Conservation (phyloP, 2,888 invertebrate genomes). For the Choristoneura rosaceana region DNA sequence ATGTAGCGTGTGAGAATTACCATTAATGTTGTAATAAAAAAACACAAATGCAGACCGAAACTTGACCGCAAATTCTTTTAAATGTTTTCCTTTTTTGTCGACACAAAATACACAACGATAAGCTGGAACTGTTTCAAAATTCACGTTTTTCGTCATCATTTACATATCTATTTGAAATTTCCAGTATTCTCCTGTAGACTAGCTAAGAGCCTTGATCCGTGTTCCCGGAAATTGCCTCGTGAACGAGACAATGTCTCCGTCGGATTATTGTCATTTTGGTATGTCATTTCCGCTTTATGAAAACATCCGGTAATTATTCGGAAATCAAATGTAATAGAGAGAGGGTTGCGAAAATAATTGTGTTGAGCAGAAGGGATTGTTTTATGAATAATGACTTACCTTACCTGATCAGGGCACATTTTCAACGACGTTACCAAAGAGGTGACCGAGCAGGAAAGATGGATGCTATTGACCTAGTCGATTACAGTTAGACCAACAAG, state of each 20-base stretch:
- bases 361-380: too few species aligned
- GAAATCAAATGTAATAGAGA: conserved; percentile 69
- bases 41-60: conserved; percentile 13
- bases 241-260: conserved; percentile 73
- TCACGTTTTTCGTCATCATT: neutral
- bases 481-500: too few species aligned
- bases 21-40: conserved; percentile 23
- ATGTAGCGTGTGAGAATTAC: conserved; percentile 17
- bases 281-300: conserved; percentile 76
- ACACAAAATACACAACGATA: neutral
- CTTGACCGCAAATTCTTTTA: conserved; percentile 16
- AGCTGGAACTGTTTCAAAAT: neutral
- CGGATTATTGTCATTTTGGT: conserved; percentile 75
- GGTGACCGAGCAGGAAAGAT: too few species aligned
- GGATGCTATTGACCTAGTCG: too few species aligned
- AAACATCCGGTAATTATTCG: conserved; percentile 78
- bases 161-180: conserved; percentile 18
- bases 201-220: conserved; percentile 57
- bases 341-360: conserved; percentile 49
- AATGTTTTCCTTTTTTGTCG: conserved; percentile 1
- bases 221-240: conserved; percentile 75
- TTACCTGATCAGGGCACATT: too few species aligned
- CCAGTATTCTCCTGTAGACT: conserved; percentile 50
- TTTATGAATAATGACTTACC: too few species aligned
- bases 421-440: too few species aligned